Percentiles rank a stretch among this genome's conserved stretches.
phyloP scores from a whole-genome alignment of 2,113 vertebrate genomes.

The Nesoenas mayeri region DNA sequence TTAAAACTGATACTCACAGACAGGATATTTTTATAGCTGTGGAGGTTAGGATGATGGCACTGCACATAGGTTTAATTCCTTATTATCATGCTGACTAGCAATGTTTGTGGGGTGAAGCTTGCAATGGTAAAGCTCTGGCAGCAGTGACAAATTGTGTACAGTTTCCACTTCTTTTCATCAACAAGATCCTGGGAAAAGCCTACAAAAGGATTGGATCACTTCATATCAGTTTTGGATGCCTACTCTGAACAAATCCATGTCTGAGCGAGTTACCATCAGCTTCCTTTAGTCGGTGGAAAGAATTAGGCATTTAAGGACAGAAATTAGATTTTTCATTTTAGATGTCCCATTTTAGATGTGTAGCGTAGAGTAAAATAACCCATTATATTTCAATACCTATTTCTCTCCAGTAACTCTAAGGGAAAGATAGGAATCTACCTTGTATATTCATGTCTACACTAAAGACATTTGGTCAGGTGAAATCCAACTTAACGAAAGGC shows the following conservation, averaged over 20 bases:
- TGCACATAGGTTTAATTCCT: not conserved
- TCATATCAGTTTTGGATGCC: not conserved
- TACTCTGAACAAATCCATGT: not conserved
- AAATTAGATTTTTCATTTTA: not conserved
- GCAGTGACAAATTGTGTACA: not conserved
- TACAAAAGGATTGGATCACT: not conserved
- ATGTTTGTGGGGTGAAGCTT: not conserved
- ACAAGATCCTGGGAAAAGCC: not conserved
- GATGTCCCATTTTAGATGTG: not conserved
- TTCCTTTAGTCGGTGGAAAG: not conserved
- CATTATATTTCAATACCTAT: not conserved
- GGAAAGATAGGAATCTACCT: not conserved
- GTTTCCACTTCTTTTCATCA: conserved; percentile 3
- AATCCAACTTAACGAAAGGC: not conserved
- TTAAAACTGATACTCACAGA: not conserved
- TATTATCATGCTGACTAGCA: not conserved
- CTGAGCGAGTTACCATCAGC: not conserved
- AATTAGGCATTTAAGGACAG: not conserved
- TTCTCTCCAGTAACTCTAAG: not conserved
- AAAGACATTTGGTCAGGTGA: not conserved
- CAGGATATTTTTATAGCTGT: not conserved
- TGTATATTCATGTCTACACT: not conserved
- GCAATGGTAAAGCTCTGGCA: not conserved
- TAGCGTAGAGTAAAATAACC: not conserved
- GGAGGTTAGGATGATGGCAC: not conserved